These are phyloP conservation scores for Tetragonisca angustula DNA, from an alignment of 2,888 invertebrate genomes.

Conservation along the genomic window DNA sequence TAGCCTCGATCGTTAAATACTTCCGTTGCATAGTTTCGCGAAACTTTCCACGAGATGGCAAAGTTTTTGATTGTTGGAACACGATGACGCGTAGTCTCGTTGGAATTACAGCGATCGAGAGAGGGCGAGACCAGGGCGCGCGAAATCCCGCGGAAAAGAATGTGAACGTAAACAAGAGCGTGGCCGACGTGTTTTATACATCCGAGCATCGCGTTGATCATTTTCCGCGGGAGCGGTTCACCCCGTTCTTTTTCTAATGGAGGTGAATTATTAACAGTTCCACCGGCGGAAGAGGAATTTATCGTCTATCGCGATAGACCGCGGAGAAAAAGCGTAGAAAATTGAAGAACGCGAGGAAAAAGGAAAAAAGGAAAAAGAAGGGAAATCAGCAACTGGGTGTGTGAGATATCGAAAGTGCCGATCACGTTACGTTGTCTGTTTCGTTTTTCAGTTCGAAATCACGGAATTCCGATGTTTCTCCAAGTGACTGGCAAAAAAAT, in stretches of 20 bases:
- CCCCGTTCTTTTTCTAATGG: constrained; percentile 9
- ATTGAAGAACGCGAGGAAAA: not conserved
- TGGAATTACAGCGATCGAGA: constrained; percentile 13
- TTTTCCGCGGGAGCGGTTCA: not conserved
- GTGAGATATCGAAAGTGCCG: not conserved
- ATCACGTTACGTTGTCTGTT: not conserved
- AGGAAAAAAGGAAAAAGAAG: not conserved
- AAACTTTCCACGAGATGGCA: not conserved
- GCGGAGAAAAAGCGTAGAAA: not conserved
- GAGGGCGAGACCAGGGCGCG: constrained; percentile 2
- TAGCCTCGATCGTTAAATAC: not conserved
- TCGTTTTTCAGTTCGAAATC: not conserved
- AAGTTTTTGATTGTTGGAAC: constrained; percentile 2
- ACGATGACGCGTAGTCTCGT: not conserved
- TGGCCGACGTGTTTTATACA: constrained; percentile 6
- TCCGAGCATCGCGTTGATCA: constrained; percentile 11
- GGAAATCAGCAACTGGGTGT: not conserved
- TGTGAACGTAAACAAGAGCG: constrained; percentile 47
- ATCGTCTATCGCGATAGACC: not conserved
- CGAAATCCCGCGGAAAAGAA: constrained; percentile 40
- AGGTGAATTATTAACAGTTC: constrained; percentile 31
- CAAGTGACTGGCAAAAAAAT: not conserved
- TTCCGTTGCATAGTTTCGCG: not conserved
- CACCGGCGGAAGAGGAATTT: not conserved
- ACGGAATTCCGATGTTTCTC: not conserved